Base-by-base conservation (phyloP, 2,888 invertebrate genomes). In the Cosmia pyralina region DNA sequence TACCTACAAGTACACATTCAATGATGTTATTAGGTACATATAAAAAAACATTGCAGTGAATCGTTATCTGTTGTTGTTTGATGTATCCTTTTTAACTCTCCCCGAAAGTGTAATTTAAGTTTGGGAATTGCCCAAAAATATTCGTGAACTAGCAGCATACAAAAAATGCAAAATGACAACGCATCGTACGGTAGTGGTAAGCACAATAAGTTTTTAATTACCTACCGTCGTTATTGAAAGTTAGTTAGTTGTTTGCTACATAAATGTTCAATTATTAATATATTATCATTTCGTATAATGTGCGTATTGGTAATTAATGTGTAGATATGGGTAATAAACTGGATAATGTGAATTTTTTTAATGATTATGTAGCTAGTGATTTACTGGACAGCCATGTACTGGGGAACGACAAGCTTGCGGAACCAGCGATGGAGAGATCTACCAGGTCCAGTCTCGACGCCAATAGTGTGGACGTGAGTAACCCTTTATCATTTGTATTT, bases 401-500 rank as follows among this genome's bases (percentile, higher is more conserved):
- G 92, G 93, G 92, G 69, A 93, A 93, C 89, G 94, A 95, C 89
- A 95, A 95, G 90, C 90, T 92, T 82, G 88, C 84, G 80, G 93
- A 89, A 82, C 92, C 93, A 75, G 88, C 93, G 70, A 96, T 96
- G 96, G 95, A 94, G 89, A 91, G 93, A 89, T 96, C 95, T 79
- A 90, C 92, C 80, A 92, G 94, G 86, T 94, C 95, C 81, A 95
- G 95, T 82, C 90, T 96, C 75, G 96, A 93, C 82, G 95, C 92
- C 80, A 94, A 95, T 88, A 96, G 96, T 87, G 93, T 96, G 73
- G 96, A 96, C 88, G 96, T 96, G 90, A 95, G 96, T 95, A 79
- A 81, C 46, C 46, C 10, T 64, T 53, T 55, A 65, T 48, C 11
- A 68, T 69, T 64, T 59, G 44, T 50, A 48, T 59, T 38, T n/a